These are phyloP conservation scores for Tinamus guttatus DNA, from an alignment of 2,113 vertebrate genomes.

Conservation along the genomic window DNA sequence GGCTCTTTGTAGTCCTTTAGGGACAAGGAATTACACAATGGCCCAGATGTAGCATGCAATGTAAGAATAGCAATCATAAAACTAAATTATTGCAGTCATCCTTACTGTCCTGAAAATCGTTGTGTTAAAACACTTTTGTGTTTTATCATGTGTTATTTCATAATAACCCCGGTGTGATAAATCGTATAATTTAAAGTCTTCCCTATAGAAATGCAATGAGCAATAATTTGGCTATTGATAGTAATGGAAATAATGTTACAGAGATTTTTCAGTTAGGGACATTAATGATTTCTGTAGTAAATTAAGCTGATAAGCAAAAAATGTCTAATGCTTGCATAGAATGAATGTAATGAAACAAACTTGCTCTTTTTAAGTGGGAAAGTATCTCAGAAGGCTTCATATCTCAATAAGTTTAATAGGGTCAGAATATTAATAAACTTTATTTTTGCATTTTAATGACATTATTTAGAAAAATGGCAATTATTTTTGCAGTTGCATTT, in stretches of 20 bases:
- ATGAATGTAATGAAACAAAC: not conserved
- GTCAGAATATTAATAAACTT: not conserved
- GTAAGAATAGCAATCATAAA: not conserved
- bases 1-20: slow-evolving; percentile 27
- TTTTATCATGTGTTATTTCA: not conserved
- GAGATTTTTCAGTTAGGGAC: not conserved
- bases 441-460: not conserved
- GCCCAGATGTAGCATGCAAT: not conserved
- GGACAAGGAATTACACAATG: slow-evolving; percentile 33
- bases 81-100: slow-evolving; percentile 10
- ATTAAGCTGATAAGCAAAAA: not conserved
- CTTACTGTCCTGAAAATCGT: not conserved
- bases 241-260: not conserved
- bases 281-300: slow-evolving; percentile 23
- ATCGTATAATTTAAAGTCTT: not conserved
- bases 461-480: not conserved
- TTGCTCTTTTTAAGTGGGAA: not conserved
- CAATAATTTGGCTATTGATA: not conserved
- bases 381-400: not conserved
- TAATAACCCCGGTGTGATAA: not conserved
- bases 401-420: not conserved
- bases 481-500: not conserved
- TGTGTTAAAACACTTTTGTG: not conserved
- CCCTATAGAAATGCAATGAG: not conserved
- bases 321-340: not conserved